Evolutionary conservation across 2,888 invertebrate species (phyloP), one percentile per base, ranked within the genome.

Genomic region (Oxycera nigricornis): DNA sequence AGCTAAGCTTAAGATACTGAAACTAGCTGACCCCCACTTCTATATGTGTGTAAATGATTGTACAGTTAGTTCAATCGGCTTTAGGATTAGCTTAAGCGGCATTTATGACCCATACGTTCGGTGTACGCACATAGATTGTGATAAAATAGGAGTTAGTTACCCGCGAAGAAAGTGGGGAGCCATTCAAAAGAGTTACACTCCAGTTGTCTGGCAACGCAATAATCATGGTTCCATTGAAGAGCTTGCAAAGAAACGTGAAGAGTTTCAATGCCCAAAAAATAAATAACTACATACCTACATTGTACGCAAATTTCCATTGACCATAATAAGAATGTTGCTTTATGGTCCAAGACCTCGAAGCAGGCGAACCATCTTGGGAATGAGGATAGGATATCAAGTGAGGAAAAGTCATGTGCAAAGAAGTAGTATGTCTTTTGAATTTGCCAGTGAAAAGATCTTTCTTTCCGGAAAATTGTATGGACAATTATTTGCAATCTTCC

Each of bases 81-180:
- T 67, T 67, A 4, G 41, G 67, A 67, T 67, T 67, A 67, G 41
- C 46, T 67, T 41, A 41, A 67, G 41, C 67, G n/a, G 67, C 46
- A 67, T 30, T 28, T 28, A 46, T 46, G 46, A 17, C 46, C 3
- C 14, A 46, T 46, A 46, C 46, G 46, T 17, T 35, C 35, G 6
- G 11, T 35, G 46, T 2, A 46, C 46, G 35, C 17, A 46, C 46
- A 46, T 46, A 3, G 3, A 17, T 46, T n/a, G n/a, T n/a, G n/a
- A n/a, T n/a, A n/a, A n/a, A n/a, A n/a, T n/a, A n/a, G n/a, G n/a
- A n/a, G n/a, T n/a, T n/a, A n/a, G n/a, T n/a, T n/a, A n/a, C n/a
- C n/a, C n/a, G n/a, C n/a, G n/a, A n/a, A n/a, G n/a, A n/a, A n/a
- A n/a, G n/a, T n/a, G n/a, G n/a, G n/a, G n/a, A n/a, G n/a, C n/a